Conservation (phyloP, 2,888 invertebrate species). For the Drosophila emarginata region DNA sequence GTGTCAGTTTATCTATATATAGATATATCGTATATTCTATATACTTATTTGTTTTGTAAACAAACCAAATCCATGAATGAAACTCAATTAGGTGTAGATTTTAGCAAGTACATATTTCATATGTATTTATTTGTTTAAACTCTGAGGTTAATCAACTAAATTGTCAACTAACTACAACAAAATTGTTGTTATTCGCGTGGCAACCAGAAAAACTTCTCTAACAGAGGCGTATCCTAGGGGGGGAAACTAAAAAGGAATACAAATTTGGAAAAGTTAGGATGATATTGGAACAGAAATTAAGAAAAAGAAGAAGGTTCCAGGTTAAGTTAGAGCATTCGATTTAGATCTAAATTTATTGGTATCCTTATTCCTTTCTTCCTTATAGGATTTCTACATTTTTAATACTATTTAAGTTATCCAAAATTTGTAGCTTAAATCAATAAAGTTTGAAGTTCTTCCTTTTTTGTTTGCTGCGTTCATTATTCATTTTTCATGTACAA, state of each 20-base stretch:
- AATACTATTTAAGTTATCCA: no score
- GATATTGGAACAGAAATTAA: no score
- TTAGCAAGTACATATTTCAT: background rate
- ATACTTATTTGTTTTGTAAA: background rate
- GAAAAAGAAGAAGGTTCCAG: no score
- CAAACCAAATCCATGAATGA: background rate
- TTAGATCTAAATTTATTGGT: no score
- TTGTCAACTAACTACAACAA: slow-evolving; percentile 2
- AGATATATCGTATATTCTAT: background rate
- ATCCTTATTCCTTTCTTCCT: no score
- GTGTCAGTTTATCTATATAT: background rate
- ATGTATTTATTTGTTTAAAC: background rate
- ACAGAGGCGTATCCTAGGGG: background rate
- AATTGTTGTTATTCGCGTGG: background rate
- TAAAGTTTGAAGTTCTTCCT: no score
- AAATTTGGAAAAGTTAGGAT: no score
- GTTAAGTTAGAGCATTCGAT: no score
- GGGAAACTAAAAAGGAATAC: no score
- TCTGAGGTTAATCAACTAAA: background rate
- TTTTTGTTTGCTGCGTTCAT: background rate
- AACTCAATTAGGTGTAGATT: slow-evolving; percentile 3
- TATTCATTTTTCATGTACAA: background rate
- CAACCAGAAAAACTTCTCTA: background rate
- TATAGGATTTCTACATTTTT: no score
- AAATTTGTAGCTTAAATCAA: no score